Percentiles rank a stretch among this genome's conserved stretches.
Evolutionary conservation across 2,113 vertebrate genomes (phyloP).

Genomic region (Myotis yumanensis): DNA sequence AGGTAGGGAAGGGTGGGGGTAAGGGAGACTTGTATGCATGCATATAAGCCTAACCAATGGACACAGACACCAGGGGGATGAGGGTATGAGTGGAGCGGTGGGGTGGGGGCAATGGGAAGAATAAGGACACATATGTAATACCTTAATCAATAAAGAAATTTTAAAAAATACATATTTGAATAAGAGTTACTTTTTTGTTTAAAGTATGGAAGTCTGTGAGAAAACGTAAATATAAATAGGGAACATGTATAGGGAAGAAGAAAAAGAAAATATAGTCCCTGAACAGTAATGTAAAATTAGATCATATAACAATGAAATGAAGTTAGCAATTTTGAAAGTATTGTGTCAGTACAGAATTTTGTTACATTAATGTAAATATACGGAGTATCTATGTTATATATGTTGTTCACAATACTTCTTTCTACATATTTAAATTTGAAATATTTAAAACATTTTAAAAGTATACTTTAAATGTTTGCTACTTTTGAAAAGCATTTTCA

Average conservation of each 20-base stretch:
- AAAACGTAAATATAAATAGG: background rate
- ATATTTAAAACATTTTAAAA: background rate
- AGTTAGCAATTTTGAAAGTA: background rate
- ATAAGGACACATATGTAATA: too few species aligned
- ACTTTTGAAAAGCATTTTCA: constrained; percentile 2
- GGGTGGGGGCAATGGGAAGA: too few species aligned
- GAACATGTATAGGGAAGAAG: background rate
- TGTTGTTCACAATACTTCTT: background rate
- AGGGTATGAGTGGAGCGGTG: too few species aligned
- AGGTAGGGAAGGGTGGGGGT: too few species aligned
- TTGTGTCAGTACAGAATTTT: background rate
- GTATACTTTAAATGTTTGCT: background rate
- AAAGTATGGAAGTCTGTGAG: background rate
- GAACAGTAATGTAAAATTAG: background rate
- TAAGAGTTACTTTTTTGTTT: background rate
- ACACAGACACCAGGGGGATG: too few species aligned
- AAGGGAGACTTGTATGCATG: too few species aligned
- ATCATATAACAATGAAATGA: background rate
- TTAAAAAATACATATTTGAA: background rate
- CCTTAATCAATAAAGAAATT: too few species aligned
- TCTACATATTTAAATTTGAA: background rate
- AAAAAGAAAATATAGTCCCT: background rate
- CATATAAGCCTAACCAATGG: too few species aligned
- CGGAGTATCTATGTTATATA: background rate
- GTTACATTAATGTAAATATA: background rate